These are phyloP conservation scores for Tenthredo notha DNA, from an alignment of 2,888 invertebrate genomes.

Conservation along the genomic window DNA sequence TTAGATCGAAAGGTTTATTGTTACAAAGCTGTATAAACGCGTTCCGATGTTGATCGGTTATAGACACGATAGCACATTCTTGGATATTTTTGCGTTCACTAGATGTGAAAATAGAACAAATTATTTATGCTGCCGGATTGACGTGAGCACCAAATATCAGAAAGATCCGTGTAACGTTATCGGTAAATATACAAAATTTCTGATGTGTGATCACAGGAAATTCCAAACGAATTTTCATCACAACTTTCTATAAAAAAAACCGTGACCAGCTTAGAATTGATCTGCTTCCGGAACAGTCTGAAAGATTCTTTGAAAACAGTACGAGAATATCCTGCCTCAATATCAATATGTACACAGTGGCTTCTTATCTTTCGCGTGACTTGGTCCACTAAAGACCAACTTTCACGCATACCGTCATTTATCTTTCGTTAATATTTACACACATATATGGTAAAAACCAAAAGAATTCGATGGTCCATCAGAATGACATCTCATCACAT, in stretches of 20 bases:
- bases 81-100: constrained; percentile 51
- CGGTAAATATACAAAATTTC: constrained; percentile 48
- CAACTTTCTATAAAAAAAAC: constrained; percentile 37
- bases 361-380: constrained; percentile 32
- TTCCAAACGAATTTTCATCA: constrained; percentile 43
- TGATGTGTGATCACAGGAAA: constrained; percentile 45
- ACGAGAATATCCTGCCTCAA: constrained; percentile 12
- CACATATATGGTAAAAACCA: not conserved
- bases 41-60: constrained; percentile 33
- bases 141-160: constrained; percentile 54
- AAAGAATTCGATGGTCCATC: not conserved
- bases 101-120: constrained; percentile 51
- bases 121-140: constrained; percentile 53
- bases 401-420: constrained; percentile 13
- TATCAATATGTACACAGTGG: constrained; percentile 23
- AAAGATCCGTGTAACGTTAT: constrained; percentile 49
- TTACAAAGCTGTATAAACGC: constrained; percentile 43
- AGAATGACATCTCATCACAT: not conserved
- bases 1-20: constrained; percentile 42
- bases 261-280: constrained; percentile 26
- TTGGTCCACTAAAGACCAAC: constrained; percentile 5
- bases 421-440: constrained; percentile 15
- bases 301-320: constrained; percentile 29
- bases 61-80: constrained; percentile 37
- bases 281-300: constrained; percentile 32